phyloP scores from a whole-genome alignment of 2,888 invertebrate genomes.

The Lacanobia wlatinum region DNA sequence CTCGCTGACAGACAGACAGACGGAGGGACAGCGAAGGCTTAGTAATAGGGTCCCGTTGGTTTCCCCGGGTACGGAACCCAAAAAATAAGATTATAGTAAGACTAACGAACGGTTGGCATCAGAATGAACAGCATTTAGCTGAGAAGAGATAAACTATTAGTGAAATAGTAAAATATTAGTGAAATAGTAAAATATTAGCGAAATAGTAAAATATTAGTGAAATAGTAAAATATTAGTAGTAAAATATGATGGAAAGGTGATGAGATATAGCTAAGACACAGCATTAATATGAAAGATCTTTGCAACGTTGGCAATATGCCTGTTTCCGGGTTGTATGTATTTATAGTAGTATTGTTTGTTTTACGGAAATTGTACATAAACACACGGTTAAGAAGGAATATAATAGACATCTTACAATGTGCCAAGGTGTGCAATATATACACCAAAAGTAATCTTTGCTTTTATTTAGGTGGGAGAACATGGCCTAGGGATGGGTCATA shows the following conservation, averaged over 20 bases:
- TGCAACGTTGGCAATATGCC: slow-evolving; percentile 46
- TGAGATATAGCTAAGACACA: slow-evolving; percentile 12
- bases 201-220: not conserved
- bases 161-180: too few relatives aligned
- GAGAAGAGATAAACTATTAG: not conserved
- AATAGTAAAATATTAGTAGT: too few relatives aligned
- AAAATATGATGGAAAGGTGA: not conserved
- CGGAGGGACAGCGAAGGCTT: too few relatives aligned
- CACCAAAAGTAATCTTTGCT: too few relatives aligned
- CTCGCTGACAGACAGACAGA: too few relatives aligned
- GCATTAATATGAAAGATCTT: slow-evolving; percentile 7
- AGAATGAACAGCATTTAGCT: too few relatives aligned
- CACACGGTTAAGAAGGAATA: not conserved
- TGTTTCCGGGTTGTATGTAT: slow-evolving; percentile 29
- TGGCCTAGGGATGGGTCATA: too few relatives aligned
- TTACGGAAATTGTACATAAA: slow-evolving; percentile 22
- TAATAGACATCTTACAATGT: not conserved
- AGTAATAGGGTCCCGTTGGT: too few relatives aligned
- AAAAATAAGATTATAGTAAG: too few relatives aligned
- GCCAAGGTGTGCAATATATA: not conserved
- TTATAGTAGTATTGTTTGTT: slow-evolving; percentile 20
- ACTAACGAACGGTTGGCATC: too few relatives aligned
- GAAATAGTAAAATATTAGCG: too few relatives aligned
- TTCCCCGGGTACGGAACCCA: too few relatives aligned
- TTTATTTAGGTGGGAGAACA: not conserved